A percentile compares a stretch with the other conserved stretches of the same genome.
Evolutionary conservation across 2,888 invertebrate species (phyloP).

Genomic region (Cerastis rubricosa): DNA sequence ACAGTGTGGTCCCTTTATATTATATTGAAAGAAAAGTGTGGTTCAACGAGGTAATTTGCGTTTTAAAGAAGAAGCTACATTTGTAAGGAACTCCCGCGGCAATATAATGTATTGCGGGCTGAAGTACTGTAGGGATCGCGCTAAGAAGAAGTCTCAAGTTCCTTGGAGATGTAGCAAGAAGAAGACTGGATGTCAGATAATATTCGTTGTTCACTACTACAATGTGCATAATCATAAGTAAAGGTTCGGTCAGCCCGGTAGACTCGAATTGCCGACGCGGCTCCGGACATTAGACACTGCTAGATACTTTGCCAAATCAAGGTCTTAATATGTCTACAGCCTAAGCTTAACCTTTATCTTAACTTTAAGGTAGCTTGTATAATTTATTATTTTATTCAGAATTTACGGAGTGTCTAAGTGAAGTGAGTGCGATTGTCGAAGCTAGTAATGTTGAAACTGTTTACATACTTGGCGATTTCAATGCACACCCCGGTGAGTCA

Average conservation of each 20-base stretch:
- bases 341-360: background rate
- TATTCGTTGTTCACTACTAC: no score
- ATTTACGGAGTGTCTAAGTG: no score
- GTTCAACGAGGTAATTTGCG: background rate
- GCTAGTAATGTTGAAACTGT: no score
- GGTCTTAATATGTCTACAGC: background rate
- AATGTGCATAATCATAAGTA: no score
- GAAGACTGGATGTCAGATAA: slow-evolving; percentile 46
- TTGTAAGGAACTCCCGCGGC: slow-evolving; percentile 47
- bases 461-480: no score
- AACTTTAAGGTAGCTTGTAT: background rate
- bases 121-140: slow-evolving; percentile 41
- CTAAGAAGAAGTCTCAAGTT: slow-evolving; percentile 32
- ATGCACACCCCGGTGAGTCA: no score
- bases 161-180: slow-evolving; percentile 55
- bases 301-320: no score
- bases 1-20: background rate
- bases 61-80: slow-evolving; percentile 39
- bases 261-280: no score
- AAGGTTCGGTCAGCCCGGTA: no score
- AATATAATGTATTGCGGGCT: slow-evolving; percentile 45
- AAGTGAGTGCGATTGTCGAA: no score
- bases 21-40: background rate
- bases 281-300: background rate
- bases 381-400: no score